These are phyloP conservation scores for Arothron firmamentum DNA, from an alignment of 2,113 vertebrate species.

Conservation along the genomic window DNA sequence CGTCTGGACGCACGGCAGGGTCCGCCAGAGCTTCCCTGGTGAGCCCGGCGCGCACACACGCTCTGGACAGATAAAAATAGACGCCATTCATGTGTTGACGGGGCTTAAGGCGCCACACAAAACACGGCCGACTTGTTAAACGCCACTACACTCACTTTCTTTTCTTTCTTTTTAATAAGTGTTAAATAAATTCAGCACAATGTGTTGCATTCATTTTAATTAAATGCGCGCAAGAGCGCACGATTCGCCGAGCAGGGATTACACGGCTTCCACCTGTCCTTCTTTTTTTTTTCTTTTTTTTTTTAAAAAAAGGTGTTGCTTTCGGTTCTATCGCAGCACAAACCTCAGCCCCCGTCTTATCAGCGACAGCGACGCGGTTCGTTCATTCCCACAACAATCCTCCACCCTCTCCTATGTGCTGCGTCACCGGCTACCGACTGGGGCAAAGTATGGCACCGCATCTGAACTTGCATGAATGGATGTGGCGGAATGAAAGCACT, in stretches of 20 bases:
- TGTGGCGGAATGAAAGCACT: slow-evolving; percentile 52
- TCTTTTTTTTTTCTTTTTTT: too few relatives aligned
- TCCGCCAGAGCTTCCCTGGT: slow-evolving; percentile 51
- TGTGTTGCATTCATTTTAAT: background rate
- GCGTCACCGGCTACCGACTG: slow-evolving; percentile 48
- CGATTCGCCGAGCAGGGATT: slow-evolving; percentile 6
- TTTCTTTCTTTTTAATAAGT: background rate
- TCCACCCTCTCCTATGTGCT: slow-evolving; percentile 32
- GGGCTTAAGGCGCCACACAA: slow-evolving; percentile 4
- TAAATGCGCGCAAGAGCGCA: slow-evolving; percentile 33
- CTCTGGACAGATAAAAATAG: slow-evolving; percentile 48
- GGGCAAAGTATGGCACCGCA: slow-evolving; percentile 53
- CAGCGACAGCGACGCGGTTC: slow-evolving; percentile 23
- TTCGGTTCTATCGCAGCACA: slow-evolving; percentile 9
- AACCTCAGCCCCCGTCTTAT: slow-evolving; percentile 2
- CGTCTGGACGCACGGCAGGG: slow-evolving; percentile 50
- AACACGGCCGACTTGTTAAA: slow-evolving; percentile 26
- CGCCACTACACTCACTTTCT: slow-evolving; percentile 6
- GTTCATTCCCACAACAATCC: slow-evolving; percentile 11
- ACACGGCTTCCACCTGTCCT: slow-evolving; percentile 38
- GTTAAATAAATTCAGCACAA: background rate
- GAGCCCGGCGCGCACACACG: slow-evolving; percentile 37
- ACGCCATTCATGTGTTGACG: slow-evolving; percentile 35
- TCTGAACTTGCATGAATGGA: slow-evolving; percentile 68
- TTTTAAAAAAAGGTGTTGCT: slow-evolving; percentile 18